Conservation (phyloP, 2,113 vertebrate species). For the Fregata magnificens region DNA sequence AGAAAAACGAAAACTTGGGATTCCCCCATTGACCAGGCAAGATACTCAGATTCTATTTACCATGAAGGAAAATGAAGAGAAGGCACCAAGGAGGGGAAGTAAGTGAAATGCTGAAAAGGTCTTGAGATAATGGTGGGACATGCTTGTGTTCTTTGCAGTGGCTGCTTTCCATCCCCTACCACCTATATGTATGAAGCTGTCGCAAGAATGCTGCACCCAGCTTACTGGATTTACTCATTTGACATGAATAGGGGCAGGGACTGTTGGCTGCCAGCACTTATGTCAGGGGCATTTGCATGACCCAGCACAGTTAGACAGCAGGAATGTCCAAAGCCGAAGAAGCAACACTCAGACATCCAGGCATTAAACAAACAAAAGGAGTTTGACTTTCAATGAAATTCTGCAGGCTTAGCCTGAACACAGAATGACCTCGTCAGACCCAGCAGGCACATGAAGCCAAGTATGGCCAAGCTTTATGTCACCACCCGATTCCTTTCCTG, state of each 20-base stretch:
- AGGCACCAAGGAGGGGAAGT: background rate
- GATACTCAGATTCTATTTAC: background rate
- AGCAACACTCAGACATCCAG: background rate
- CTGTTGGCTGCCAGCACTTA: background rate
- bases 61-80: background rate
- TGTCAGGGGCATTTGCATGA: background rate
- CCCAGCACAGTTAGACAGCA: background rate
- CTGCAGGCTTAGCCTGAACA: background rate
- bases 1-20: background rate
- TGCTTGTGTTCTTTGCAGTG: background rate
- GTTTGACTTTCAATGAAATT: background rate
- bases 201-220: background rate
- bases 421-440: background rate
- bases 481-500: background rate
- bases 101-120: background rate
- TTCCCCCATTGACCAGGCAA: background rate
- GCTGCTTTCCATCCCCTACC: background rate
- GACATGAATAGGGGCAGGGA: background rate
- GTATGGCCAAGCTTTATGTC: background rate
- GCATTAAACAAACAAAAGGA: background rate
- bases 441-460: background rate
- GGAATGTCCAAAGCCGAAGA: background rate
- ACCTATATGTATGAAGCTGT: fast-evolving
- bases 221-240: background rate
- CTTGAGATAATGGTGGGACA: background rate